phyloP scores from a whole-genome alignment of 2,888 invertebrate genomes.

The Drosophila eohydei region DNA sequence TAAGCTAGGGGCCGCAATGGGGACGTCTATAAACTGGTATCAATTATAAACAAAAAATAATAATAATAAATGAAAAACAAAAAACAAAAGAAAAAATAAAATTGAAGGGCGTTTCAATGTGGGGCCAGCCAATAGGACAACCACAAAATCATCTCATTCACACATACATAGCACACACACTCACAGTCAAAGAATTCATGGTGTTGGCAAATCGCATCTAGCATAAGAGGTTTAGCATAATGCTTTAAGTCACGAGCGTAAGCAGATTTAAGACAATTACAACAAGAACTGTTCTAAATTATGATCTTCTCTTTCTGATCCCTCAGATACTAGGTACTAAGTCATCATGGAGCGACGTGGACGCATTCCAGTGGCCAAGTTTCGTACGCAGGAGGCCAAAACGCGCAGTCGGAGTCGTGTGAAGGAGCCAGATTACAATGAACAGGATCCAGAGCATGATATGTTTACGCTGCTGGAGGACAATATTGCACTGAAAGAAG shows the following conservation, averaged over 20 bases:
- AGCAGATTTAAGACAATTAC: constrained; percentile 38
- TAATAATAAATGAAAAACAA: constrained; percentile 32
- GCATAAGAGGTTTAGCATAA: constrained; percentile 52
- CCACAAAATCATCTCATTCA: neutral
- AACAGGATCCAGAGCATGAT: constrained; percentile 84
- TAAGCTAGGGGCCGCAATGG: neutral
- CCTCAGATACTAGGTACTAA: neutral
- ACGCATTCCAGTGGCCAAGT: constrained; percentile 84
- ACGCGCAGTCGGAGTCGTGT: constrained; percentile 84
- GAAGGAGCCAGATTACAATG: constrained; percentile 83
- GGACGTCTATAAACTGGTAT: constrained; percentile 18
- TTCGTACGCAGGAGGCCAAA: constrained; percentile 84
- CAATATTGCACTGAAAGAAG: constrained; percentile 84
- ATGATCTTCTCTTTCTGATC: constrained; percentile 1
- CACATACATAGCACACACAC: constrained; percentile 3
- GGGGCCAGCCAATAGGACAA: constrained; percentile 40
- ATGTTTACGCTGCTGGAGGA: constrained; percentile 84
- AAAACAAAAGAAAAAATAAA: constrained; percentile 56
- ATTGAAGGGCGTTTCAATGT: constrained; percentile 60
- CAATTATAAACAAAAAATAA: constrained; percentile 47
- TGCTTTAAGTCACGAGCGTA: constrained; percentile 52
- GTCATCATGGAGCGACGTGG: constrained; percentile 83
- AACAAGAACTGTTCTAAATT: constrained; percentile 7
- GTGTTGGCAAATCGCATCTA: constrained; percentile 58
- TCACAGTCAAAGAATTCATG: constrained; percentile 43